These are phyloP conservation scores for Gorsachius goisagi DNA, from an alignment of 2,113 vertebrate genomes.

Conservation along the genomic window DNA sequence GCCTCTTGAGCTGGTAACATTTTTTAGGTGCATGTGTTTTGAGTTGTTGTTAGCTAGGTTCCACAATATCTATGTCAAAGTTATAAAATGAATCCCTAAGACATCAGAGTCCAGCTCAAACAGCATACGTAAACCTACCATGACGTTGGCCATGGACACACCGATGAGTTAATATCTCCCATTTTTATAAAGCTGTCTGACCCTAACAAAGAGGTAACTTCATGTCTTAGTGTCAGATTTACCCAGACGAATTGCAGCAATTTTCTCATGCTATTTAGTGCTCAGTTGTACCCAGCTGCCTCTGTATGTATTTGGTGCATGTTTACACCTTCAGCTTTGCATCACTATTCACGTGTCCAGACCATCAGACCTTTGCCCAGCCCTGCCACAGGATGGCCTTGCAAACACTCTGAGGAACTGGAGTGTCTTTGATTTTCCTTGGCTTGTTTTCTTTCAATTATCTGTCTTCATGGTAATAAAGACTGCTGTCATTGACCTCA, in stretches of 20 bases:
- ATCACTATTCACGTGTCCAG: background rate
- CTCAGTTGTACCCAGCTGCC: background rate
- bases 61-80: background rate
- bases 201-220: background rate
- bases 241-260: background rate
- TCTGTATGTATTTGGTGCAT: background rate
- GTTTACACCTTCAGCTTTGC: background rate
- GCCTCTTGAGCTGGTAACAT: background rate
- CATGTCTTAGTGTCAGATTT: background rate
- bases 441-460: slow-evolving; percentile 37
- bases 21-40: background rate
- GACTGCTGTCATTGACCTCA: background rate
- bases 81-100: background rate
- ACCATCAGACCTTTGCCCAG: slow-evolving; percentile 24
- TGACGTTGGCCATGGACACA: fast-evolving
- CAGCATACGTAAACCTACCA: fast-evolving
- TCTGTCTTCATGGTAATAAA: background rate
- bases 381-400: background rate
- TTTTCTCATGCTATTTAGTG: background rate
- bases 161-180: background rate
- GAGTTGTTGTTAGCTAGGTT: background rate
- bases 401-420: background rate
- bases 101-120: background rate
- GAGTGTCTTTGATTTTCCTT: slow-evolving; percentile 15
- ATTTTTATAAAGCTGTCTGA: background rate